These are phyloP conservation scores for Sylvietta virens DNA, from an alignment of 2,113 vertebrate genomes.

Conservation along the genomic window DNA sequence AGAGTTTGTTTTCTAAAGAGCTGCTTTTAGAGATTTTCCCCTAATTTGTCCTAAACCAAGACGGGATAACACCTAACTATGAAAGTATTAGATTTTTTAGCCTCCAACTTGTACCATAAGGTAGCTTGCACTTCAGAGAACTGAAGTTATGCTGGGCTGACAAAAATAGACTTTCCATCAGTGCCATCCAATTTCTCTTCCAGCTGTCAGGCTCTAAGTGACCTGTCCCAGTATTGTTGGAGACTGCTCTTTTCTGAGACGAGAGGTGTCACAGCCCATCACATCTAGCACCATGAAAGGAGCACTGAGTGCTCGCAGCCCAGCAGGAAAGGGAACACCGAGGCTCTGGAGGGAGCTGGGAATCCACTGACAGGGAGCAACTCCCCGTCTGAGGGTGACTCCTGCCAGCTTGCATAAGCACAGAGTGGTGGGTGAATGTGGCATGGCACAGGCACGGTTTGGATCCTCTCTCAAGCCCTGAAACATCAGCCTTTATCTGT, in stretches of 20 bases:
- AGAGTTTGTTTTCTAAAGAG: too few species aligned
- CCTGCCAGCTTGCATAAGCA: background rate
- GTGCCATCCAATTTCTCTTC: constrained; percentile 18
- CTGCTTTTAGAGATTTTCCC: too few species aligned
- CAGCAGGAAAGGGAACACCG: accelerated
- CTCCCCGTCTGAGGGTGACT: accelerated
- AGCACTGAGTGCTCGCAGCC: background rate
- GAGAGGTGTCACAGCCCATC: constrained; percentile 42
- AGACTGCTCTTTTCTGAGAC: background rate
- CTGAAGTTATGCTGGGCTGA: background rate
- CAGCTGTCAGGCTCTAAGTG: constrained; percentile 21
- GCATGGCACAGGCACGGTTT: background rate
- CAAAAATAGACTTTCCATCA: background rate
- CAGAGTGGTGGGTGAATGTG: background rate
- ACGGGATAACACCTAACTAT: background rate
- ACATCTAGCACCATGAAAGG: accelerated
- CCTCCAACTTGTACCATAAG: background rate
- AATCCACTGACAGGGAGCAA: background rate
- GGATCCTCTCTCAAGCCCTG: background rate
- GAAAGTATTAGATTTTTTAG: background rate
- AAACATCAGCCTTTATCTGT: background rate
- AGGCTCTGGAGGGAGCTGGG: background rate
- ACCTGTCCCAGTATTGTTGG: background rate
- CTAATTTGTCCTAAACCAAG: too few species aligned
- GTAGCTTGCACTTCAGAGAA: background rate